Base-by-base conservation (phyloP, 2,888 invertebrate species). In the Oxycera nigricornis region DNA sequence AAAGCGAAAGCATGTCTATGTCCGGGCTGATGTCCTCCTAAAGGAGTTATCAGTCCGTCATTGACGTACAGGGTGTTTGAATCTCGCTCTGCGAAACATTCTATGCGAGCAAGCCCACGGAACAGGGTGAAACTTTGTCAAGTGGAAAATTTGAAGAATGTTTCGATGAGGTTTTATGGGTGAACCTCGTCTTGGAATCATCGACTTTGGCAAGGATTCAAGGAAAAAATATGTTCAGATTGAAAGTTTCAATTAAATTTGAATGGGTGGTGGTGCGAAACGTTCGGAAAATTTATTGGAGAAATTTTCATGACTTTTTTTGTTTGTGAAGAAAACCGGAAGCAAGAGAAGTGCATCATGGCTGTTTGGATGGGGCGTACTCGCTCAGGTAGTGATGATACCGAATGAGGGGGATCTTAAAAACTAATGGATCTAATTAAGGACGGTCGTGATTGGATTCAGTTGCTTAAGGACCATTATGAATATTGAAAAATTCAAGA, bases 121-220 rank as follows among this genome's bases (percentile, higher is more conserved):
- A 22, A 70, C 31, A 52, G 70, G 70, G 70, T 55, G 55, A 22
- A 70, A 52, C 22, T 31, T 35, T 70, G 31, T 70, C 70, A 52
- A 70, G 70, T 70, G 70, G 70, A 70, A 70, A 70, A 70, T 52
- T 70, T 70, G 55, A 70, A 70, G 70, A 70, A 70, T 70, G 70
- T 70, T 55, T 35, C 70, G 28, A 70, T 70, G 70, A 70, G 55
- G 55, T 70, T 70, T 70, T 41, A 52, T 68, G 52, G 70, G 55
- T 55, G 20, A 70, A 62, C 70, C 52, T 70, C 55, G 52, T 52
- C 31, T 68, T 68, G 39, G 30, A 55, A 46, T 46, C 46, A 46
- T 46, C 57, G n/a, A n/a, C 57, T 14, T 57, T 57, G 31, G 28
- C 14, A 14, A 46, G 2, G 17, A 46, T n/a, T n/a, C 39, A 39